Evolutionary conservation across 2,888 invertebrate species (phyloP).

Genomic region (Trachelus iudaicus): DNA sequence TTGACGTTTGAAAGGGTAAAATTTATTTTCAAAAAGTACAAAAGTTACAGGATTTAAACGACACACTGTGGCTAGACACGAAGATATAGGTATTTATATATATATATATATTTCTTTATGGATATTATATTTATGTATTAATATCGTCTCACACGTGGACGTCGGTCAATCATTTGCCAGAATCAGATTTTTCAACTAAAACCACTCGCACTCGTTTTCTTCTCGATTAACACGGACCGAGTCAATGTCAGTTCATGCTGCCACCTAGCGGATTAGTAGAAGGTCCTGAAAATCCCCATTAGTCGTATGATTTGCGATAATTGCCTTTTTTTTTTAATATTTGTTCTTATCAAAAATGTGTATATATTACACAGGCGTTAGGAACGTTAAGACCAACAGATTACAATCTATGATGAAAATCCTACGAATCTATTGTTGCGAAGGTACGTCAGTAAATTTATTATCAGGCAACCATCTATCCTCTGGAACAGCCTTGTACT

Average conservation of each 20-base stretch:
- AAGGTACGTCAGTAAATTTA: neutral
- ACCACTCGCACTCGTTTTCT: constrained; percentile 18
- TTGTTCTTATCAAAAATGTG: neutral
- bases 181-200: constrained; percentile 31
- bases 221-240: constrained; percentile 45
- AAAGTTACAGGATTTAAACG: constrained; percentile 37
- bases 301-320: constrained; percentile 45
- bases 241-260: constrained; percentile 50
- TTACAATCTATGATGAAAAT: neutral
- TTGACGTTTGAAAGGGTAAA: constrained; percentile 22
- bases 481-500: neutral
- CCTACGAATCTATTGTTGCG: neutral
- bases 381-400: neutral
- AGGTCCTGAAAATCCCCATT: constrained; percentile 60
- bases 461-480: neutral
- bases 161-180: neutral
- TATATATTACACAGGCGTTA: constrained; percentile 1
- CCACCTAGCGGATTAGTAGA: constrained; percentile 51
- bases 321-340: neutral
- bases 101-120: neutral
- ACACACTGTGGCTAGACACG: constrained; percentile 28
- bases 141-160: neutral
- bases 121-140: neutral
- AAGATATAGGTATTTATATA: constrained; percentile 7
- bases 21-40: constrained; percentile 50